Evolutionary conservation across 2,797 vertebrate genomes (phyloP).

Genomic region (Sternarchorhynchus goeldii): DNA sequence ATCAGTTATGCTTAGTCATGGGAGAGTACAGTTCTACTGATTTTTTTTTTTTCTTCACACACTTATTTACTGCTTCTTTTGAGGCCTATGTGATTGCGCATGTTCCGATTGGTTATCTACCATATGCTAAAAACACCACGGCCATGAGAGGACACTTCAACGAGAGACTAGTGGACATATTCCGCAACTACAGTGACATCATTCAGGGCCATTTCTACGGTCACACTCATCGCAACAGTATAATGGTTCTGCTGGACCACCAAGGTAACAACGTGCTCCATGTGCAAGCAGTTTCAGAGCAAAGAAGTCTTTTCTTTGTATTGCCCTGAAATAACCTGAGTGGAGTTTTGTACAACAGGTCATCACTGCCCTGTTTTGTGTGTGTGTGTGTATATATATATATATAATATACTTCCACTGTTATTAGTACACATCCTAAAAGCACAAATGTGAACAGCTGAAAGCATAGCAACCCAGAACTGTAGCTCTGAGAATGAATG

Average conservation of each 20-base stretch:
- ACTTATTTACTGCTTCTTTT: slow-evolving; percentile 36
- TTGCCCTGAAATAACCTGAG: neutral
- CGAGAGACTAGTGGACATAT: slow-evolving; percentile 84
- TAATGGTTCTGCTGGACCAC: slow-evolving; percentile 89
- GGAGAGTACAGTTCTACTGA: neutral
- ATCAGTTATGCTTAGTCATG: slow-evolving; percentile 9
- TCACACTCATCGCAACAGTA: slow-evolving; percentile 91
- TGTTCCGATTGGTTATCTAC: slow-evolving; percentile 88
- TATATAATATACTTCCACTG: too few species aligned
- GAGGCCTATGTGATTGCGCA: slow-evolving; percentile 94
- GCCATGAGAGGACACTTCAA: slow-evolving; percentile 81
- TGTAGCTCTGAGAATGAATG: too few species aligned
- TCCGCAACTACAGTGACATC: slow-evolving; percentile 81
- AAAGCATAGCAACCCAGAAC: too few species aligned
- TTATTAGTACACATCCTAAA: too few species aligned
- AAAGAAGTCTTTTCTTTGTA: neutral
- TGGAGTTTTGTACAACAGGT: neutral
- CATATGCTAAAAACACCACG: slow-evolving; percentile 72
- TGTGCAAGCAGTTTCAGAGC: neutral
- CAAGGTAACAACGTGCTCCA: slow-evolving; percentile 72
- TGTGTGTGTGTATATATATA: too few species aligned
- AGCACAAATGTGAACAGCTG: too few species aligned
- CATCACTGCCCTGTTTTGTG: too few species aligned
- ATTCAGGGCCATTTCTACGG: slow-evolving; percentile 92
- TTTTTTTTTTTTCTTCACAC: neutral